phyloP scores from a whole-genome alignment of 2,113 vertebrate species.

The Mus musculus region GRCm39 chr1:63302001-63302500 shows the following conservation, averaged over 20 bases:
- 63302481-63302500: neutral
- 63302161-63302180: neutral
- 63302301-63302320: neutral
- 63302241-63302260: conserved; percentile 17
- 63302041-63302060: conserved; percentile 5
- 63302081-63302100: conserved; percentile 10
- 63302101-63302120: conserved; percentile 30
- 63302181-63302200: neutral
- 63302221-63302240: neutral
- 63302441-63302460: neutral
- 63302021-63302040: neutral
- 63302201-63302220: neutral
- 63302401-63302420: neutral
- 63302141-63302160: neutral
- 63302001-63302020: neutral
- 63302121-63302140: conserved; percentile 30
- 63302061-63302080: neutral
- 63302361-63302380: neutral
- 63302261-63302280: neutral
- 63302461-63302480: neutral
- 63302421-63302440: neutral
- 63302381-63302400: neutral
- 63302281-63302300: neutral
- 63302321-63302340: neutral
- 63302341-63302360: neutral